These are phyloP conservation scores for Nineta flava DNA, from an alignment of 2,888 invertebrate genomes.

Conservation along the genomic window DNA sequence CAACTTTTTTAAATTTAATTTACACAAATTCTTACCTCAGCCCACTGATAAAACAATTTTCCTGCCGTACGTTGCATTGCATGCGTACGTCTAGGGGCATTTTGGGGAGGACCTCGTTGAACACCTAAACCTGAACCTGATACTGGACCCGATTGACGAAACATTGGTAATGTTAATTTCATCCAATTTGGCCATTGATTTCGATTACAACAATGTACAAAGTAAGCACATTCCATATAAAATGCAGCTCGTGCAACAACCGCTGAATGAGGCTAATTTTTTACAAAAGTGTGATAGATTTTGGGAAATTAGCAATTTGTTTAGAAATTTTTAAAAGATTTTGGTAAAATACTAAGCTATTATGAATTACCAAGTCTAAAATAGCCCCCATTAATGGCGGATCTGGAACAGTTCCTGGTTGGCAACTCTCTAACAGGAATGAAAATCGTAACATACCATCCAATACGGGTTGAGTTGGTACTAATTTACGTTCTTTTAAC, in stretches of 20 bases:
- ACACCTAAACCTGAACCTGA: constrained; percentile 26
- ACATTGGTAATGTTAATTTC: constrained; percentile 67
- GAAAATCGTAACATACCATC: constrained; percentile 83
- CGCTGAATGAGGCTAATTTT: constrained; percentile 73
- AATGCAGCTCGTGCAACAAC: constrained; percentile 84
- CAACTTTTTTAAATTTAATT: not conserved
- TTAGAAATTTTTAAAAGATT: constrained; percentile 1
- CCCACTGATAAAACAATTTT: constrained; percentile 96
- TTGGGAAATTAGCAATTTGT: not conserved
- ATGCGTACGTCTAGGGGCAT: constrained; percentile 46
- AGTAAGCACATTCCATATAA: constrained; percentile 86
- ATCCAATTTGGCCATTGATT: constrained; percentile 99
- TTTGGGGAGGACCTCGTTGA: constrained; percentile 30
- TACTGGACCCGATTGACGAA: constrained; percentile 51
- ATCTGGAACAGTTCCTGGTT: constrained; percentile 93
- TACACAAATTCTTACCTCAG: constrained; percentile 43
- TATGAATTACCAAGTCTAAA: constrained; percentile 65
- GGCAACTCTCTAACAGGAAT: constrained; percentile 86
- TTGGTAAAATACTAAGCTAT: too few species aligned
- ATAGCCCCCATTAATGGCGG: constrained; percentile 88
- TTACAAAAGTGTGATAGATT: constrained; percentile 6
- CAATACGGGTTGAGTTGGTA: constrained; percentile 59
- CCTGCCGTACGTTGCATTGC: constrained; percentile 81
- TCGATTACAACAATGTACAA: constrained; percentile 94
- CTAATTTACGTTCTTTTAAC: constrained; percentile 71